phyloP scores from a whole-genome alignment of 1,140 invertebrate genomes.

The Micrasema minimum region DNA sequence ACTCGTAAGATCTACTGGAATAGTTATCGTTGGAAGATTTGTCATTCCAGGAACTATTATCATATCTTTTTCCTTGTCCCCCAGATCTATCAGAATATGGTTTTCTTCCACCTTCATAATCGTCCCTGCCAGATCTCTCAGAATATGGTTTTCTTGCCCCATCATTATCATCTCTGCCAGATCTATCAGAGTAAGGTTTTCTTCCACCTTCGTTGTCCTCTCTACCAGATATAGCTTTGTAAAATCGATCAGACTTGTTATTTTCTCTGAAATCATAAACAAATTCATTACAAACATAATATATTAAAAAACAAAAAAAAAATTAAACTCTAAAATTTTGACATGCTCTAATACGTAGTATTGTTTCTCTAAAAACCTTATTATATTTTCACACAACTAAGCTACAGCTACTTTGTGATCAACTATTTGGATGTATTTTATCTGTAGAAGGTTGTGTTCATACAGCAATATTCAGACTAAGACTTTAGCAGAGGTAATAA shows the following conservation, averaged over 20 bases:
- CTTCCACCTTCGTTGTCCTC: constrained; percentile 13
- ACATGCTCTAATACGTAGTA: too few relatives aligned
- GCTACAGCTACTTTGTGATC: too few relatives aligned
- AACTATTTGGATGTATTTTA: too few relatives aligned
- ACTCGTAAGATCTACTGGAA: background rate
- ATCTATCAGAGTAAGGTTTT: constrained; percentile 11
- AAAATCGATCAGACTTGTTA: constrained; percentile 20
- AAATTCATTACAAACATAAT: too few relatives aligned
- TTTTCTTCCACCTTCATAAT: constrained; percentile 15
- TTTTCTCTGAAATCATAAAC: constrained; percentile 15
- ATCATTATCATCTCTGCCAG: background rate
- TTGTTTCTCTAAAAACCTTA: too few relatives aligned
- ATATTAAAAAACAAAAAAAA: background rate
- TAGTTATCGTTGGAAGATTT: constrained; percentile 12
- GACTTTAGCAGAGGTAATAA: too few relatives aligned
- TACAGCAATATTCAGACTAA: too few relatives aligned
- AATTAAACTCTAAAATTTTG: too few relatives aligned
- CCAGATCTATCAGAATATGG: constrained; percentile 12
- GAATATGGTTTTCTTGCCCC: constrained; percentile 3
- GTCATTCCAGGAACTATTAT: constrained; percentile 35
- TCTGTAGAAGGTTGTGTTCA: too few relatives aligned
- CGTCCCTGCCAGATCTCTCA: constrained; percentile 1
- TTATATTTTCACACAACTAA: too few relatives aligned
- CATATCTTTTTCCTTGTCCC: constrained; percentile 12
- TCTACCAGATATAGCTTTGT: constrained; percentile 9